These are phyloP conservation scores for Xenopus laevis DNA, from an alignment of 2,113 vertebrate genomes.

Conservation along the genomic window DNA sequence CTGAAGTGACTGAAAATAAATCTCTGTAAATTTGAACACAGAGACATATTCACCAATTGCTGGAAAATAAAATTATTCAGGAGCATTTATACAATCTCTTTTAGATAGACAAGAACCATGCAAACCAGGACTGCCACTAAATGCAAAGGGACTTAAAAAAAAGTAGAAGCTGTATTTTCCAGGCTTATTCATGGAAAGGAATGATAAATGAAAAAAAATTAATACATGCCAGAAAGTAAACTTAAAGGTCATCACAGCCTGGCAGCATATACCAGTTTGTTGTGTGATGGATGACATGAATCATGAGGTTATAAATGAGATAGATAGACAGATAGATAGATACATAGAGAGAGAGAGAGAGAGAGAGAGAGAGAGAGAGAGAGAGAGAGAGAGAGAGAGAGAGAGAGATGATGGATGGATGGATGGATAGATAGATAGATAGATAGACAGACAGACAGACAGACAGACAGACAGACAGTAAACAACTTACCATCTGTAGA, in stretches of 20 bases:
- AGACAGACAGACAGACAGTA: too few species aligned
- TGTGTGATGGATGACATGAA: neutral
- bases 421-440: too few species aligned
- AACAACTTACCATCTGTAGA: too few species aligned
- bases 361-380: too few species aligned
- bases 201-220: conserved; percentile 17
- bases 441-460: too few species aligned
- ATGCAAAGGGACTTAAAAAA: neutral
- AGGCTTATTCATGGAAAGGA: conserved; percentile 16
- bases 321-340: too few species aligned
- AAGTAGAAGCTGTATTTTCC: conserved; percentile 7
- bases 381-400: too few species aligned
- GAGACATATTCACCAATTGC: conserved; percentile 25
- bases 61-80: conserved; percentile 36
- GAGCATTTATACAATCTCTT: conserved; percentile 39
- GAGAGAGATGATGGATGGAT: too few species aligned
- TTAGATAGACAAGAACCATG: conserved; percentile 21
- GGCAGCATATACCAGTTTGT: conserved; percentile 27
- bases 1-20: conserved; percentile 29
- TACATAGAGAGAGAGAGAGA: too few species aligned
- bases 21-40: conserved; percentile 30
- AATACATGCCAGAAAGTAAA: conserved; percentile 22
- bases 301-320: too few species aligned
- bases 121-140: neutral
- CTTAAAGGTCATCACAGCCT: conserved; percentile 31